phyloP scores from a whole-genome alignment of 2,797 vertebrate genomes.

The Lophotriccus pileatus region DNA sequence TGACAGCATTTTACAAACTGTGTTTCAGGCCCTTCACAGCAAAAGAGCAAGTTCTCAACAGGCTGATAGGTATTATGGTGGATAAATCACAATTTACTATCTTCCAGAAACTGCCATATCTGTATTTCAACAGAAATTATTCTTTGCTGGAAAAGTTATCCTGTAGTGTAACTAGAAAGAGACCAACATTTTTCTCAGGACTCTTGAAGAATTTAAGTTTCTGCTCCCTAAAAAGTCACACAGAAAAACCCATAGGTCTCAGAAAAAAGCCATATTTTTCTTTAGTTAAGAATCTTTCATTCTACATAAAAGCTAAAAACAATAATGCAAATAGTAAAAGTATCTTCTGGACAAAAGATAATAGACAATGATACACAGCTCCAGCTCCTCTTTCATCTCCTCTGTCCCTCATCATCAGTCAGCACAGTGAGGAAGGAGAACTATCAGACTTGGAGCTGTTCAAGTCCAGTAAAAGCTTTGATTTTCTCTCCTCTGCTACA shows the following conservation, averaged over 20 bases:
- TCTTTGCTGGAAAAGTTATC: background rate
- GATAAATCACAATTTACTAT: background rate
- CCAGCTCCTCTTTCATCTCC: slow-evolving; percentile 27
- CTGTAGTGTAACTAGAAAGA: background rate
- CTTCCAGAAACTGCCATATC: background rate
- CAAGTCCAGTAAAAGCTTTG: slow-evolving; percentile 6
- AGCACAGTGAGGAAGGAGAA: background rate
- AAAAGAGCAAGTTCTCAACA: background rate
- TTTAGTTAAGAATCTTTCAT: background rate
- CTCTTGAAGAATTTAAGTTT: background rate
- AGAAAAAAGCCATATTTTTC: background rate
- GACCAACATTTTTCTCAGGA: background rate
- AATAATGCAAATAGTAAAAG: slow-evolving; percentile 6
- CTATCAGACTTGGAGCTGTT: slow-evolving; percentile 30
- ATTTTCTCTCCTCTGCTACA: background rate
- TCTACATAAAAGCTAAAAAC: slow-evolving; percentile 15
- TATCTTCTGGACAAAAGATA: slow-evolving; percentile 10
- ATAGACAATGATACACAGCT: background rate
- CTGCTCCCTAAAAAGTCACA: background rate
- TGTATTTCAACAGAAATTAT: background rate
- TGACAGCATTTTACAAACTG: background rate
- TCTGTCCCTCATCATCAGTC: slow-evolving; percentile 32
- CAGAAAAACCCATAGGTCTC: background rate
- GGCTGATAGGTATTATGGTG: background rate
- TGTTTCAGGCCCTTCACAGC: background rate